phyloP scores from a whole-genome alignment of 2,113 vertebrate genomes.

The Plotosus lineatus region DNA sequence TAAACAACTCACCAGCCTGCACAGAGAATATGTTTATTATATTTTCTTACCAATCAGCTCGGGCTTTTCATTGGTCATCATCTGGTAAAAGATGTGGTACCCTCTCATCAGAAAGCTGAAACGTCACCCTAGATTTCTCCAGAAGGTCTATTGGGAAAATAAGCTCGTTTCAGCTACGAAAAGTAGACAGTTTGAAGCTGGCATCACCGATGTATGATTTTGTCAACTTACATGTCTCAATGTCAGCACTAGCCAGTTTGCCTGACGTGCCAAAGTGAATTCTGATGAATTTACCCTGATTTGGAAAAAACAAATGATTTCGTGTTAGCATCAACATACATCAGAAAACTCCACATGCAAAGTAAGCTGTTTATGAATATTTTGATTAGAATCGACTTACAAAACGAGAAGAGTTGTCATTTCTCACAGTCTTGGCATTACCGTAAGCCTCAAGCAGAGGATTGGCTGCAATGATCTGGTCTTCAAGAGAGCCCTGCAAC shows the following conservation, averaged over 20 bases:
- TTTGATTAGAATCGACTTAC: conserved; percentile 47
- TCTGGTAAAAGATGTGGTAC: conserved; percentile 59
- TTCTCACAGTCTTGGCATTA: conserved; percentile 66
- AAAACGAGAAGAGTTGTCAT: conserved; percentile 66
- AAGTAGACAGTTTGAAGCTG: not conserved
- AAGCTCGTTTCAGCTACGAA: not conserved
- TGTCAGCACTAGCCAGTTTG: conserved; percentile 84
- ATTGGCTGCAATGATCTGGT: conserved; percentile 63
- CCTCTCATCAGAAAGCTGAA: conserved; percentile 57
- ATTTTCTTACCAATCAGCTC: conserved; percentile 50
- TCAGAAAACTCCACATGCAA: not conserved
- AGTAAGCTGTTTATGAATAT: not conserved
- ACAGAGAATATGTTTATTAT: no score
- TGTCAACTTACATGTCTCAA: conserved; percentile 80
- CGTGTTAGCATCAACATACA: not conserved
- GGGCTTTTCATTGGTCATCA: conserved; percentile 58
- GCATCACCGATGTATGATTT: not conserved
- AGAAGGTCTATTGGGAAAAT: conserved; percentile 45
- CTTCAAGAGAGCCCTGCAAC: conserved; percentile 61
- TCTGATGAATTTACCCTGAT: conserved; percentile 73
- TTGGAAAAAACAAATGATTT: not conserved
- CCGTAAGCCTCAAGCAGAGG: conserved; percentile 62
- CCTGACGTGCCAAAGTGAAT: conserved; percentile 81
- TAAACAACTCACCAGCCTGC: no score
- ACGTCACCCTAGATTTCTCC: conserved; percentile 57